These are phyloP conservation scores for Hartigia nigra DNA, from an alignment of 2,888 invertebrate genomes.

Conservation along the genomic window DNA sequence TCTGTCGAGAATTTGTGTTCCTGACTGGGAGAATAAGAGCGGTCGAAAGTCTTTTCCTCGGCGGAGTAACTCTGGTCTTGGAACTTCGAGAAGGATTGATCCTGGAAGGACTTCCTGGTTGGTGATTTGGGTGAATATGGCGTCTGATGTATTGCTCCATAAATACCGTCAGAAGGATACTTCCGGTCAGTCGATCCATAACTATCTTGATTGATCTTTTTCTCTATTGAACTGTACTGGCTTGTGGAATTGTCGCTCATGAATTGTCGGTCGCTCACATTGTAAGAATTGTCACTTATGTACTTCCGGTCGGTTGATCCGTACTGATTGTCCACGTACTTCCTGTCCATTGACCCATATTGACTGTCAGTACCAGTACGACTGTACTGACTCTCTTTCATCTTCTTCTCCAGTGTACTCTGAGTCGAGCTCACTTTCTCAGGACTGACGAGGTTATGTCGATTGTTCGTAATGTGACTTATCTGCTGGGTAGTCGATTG, in stretches of 20 bases:
- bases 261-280: constrained; percentile 35
- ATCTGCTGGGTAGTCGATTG: constrained; percentile 45
- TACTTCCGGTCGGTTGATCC: constrained; percentile 22
- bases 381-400: constrained; percentile 49
- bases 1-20: constrained; percentile 27
- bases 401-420: constrained; percentile 54
- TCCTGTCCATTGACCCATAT: constrained; percentile 47
- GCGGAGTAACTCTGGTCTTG: constrained; percentile 35
- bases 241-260: constrained; percentile 43
- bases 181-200: constrained; percentile 22
- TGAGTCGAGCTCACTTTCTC: constrained; percentile 60
- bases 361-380: constrained; percentile 34
- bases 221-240: constrained; percentile 56
- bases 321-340: constrained; percentile 31
- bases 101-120: constrained; percentile 30
- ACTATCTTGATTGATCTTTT: constrained; percentile 52
- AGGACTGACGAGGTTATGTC: constrained; percentile 54
- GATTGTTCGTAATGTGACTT: constrained; percentile 46
- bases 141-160: constrained; percentile 35
- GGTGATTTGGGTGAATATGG: constrained; percentile 37
- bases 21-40: not conserved
- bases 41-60: constrained; percentile 27
- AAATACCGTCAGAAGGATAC: constrained; percentile 25
- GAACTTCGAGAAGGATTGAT: constrained; percentile 32
- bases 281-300: constrained; percentile 31